Evolutionary conservation across 2,797 vertebrate genomes (phyloP), one percentile per base, ranked within the genome.

Genomic region (Cephalopachus bancanus): DNA sequence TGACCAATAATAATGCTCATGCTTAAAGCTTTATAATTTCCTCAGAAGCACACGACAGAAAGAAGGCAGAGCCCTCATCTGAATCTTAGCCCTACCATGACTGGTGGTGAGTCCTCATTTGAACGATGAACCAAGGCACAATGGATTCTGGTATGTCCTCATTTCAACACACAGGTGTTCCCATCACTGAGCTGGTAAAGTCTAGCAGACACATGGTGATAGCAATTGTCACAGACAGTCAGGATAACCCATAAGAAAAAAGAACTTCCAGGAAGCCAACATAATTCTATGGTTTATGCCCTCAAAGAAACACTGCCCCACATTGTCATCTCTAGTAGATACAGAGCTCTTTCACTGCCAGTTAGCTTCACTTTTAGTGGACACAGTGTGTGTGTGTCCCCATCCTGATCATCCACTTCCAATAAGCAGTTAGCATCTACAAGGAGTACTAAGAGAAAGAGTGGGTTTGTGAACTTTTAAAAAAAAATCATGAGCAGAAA

Each of bases 401-500:
- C 2, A 20, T 69, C 62, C 78, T 49, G 11, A 60, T n/a, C 51
- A 78, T 28, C 30, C 10, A n/a, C 59, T 85, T 78, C 22, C 28
- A 33, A 60, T 17, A 93, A 55, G 37, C 0, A 12, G 19, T 49
- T n/a, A 37, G 65, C 60, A 60, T 30, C 87, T 44, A 91, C 37
- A 93, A 65, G 26, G 65, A 62, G 30, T 91, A 19, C 20, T 28
- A 65, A 83, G 49, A 83, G n/a, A 72, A 94, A 59, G 16, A 3
- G 7, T 69, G 53, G 10, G 7, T 83, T 79, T 64, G 10, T 30
- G 17, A 91, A 44, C 30, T 59, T 62, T 72, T 17, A 11, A 20
- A 59, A 17, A 78, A 57, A 22, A 93, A 55, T 71, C 24, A 60
- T 51, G 28, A 93, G 16, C 37, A 89, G 60, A 93, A 94, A 93